Conservation (phyloP, 2,113 vertebrate species). For the Semnopithecus entellus region DNA sequence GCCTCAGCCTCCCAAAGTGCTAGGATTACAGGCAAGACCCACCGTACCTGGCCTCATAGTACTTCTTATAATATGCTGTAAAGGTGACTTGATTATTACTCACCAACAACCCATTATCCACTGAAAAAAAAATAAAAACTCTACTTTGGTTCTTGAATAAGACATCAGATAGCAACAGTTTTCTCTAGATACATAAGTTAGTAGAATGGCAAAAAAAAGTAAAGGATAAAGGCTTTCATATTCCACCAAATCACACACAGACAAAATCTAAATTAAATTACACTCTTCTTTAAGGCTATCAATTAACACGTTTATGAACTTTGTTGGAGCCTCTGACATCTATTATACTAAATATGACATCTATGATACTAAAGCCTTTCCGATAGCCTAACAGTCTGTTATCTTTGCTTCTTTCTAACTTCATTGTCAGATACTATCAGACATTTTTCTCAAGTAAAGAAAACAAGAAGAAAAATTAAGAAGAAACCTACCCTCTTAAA, state of each 20-base stretch:
- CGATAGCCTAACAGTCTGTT: neutral
- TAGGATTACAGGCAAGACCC: neutral
- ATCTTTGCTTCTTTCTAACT: neutral
- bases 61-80: neutral
- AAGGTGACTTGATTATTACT: neutral
- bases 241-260: neutral
- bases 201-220: neutral
- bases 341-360: neutral
- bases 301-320: neutral
- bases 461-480: neutral
- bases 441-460: neutral
- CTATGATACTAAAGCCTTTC: neutral
- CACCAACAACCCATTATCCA: neutral
- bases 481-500: neutral
- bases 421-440: neutral
- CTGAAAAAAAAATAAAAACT: neutral
- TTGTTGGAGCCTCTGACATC: neutral
- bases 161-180: neutral
- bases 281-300: neutral
- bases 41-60: neutral
- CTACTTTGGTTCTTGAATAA: neutral
- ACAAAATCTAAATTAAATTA: neutral
- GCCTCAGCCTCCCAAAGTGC: too few relatives aligned
- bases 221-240: neutral
- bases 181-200: neutral